phyloP scores from a whole-genome alignment of 1,140 invertebrate species.

The Drosophila insularis region DNA sequence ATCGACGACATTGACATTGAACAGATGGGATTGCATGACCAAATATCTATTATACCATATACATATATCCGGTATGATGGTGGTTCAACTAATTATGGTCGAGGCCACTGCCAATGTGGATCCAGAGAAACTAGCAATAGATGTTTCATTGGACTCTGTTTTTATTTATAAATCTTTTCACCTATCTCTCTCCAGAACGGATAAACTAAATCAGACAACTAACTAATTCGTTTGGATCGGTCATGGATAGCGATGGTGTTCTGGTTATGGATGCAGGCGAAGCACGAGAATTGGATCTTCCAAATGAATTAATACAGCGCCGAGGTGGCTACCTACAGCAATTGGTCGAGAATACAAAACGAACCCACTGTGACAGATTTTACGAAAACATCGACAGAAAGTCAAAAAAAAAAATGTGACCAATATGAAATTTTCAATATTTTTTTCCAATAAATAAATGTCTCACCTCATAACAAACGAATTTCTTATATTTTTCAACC shows the following conservation, averaged over 20 bases:
- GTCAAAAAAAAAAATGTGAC: too few relatives aligned
- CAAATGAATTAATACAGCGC: conserved; percentile 86
- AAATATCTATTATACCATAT: conserved; percentile 92
- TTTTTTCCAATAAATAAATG: too few relatives aligned
- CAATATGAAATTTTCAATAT: too few relatives aligned
- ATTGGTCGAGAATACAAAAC: conserved; percentile 85
- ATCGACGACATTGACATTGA: conserved; percentile 86
- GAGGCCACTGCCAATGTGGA: conserved; percentile 89
- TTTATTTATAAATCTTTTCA: not conserved
- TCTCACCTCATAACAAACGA: too few relatives aligned
- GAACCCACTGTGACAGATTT: too few relatives aligned
- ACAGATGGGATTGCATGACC: conserved; percentile 85
- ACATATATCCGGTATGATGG: conserved; percentile 89
- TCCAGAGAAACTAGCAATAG: conserved; percentile 84
- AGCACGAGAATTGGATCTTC: conserved; percentile 87
- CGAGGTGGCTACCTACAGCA: conserved; percentile 83
- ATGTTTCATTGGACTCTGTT: not conserved
- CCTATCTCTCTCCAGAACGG: conserved; percentile 84
- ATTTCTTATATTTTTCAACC: too few relatives aligned
- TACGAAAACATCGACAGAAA: too few relatives aligned
- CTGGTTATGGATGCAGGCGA: conserved; percentile 89
- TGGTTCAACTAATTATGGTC: conserved; percentile 89
- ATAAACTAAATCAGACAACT: conserved; percentile 89
- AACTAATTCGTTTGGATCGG: conserved; percentile 91
- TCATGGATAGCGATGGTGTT: conserved; percentile 90